These are phyloP conservation scores for Arion vulgaris DNA, from an alignment of 1,140 invertebrate genomes.

Conservation along the genomic window DNA sequence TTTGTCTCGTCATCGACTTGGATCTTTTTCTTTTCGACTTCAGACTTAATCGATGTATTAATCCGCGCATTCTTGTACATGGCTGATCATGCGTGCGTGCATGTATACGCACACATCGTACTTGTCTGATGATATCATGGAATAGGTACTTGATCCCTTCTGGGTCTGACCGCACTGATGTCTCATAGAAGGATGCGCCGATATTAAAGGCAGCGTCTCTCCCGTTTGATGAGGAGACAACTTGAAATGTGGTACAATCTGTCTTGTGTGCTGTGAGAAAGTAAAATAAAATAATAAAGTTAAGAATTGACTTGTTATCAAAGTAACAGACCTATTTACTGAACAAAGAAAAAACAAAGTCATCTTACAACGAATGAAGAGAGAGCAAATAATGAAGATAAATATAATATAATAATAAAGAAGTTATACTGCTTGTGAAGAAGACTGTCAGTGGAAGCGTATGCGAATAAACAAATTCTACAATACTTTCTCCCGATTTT, in stretches of 20 bases:
- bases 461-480: too few species aligned
- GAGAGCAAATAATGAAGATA: too few species aligned
- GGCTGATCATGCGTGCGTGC: slow-evolving; percentile 11
- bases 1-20: background rate
- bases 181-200: slow-evolving; percentile 32
- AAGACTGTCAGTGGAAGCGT: too few species aligned
- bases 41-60: slow-evolving; percentile 24
- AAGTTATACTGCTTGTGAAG: too few species aligned
- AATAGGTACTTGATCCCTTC: slow-evolving; percentile 16
- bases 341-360: too few species aligned
- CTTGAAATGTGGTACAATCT: background rate
- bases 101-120: slow-evolving; percentile 14
- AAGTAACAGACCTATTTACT: too few species aligned
- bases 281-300: background rate
- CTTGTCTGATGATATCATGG: slow-evolving; percentile 38
- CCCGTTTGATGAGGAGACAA: slow-evolving; percentile 9
- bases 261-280: slow-evolving; percentile 2
- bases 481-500: too few species aligned
- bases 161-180: background rate
- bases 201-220: slow-evolving; percentile 27
- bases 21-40: slow-evolving; percentile 11
- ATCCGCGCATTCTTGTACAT: slow-evolving; percentile 19
- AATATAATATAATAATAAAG: too few species aligned
- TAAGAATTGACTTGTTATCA: too few species aligned
- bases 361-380: too few species aligned